These are phyloP conservation scores for Drosophila histrio DNA, from an alignment of 2,888 invertebrate species.

Conservation along the genomic window DNA sequence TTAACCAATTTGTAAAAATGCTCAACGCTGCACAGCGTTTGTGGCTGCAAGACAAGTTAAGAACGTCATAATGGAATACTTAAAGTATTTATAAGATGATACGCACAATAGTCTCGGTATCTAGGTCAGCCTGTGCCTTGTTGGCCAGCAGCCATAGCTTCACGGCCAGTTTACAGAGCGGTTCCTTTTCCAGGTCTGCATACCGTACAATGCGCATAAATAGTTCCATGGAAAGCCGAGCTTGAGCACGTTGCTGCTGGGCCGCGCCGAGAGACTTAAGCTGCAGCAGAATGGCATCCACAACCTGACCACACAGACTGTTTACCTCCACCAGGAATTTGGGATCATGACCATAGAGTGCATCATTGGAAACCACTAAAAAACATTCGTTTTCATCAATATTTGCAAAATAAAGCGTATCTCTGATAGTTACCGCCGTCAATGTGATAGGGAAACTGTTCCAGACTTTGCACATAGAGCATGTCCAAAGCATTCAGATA, in stretches of 20 bases:
- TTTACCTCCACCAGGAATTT: constrained; percentile 93
- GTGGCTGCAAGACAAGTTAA: constrained; percentile 51
- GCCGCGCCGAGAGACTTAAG: constrained; percentile 89
- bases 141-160: constrained; percentile 93
- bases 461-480: constrained; percentile 91
- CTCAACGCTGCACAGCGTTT: constrained; percentile 72
- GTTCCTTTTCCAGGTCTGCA: constrained; percentile 87
- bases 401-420: neutral
- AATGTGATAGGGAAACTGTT: constrained; percentile 93
- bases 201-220: constrained; percentile 88
- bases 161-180: constrained; percentile 88
- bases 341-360: constrained; percentile 94
- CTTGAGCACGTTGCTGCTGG: constrained; percentile 88
- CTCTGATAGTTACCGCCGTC: constrained; percentile 86
- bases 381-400: neutral
- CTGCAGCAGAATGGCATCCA: constrained; percentile 90
- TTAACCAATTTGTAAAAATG: constrained; percentile 68
- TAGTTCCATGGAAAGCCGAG: constrained; percentile 89
- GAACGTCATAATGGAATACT: neutral
- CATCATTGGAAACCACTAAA: constrained; percentile 95
- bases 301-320: constrained; percentile 89
- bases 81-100: neutral
- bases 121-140: constrained; percentile 86
- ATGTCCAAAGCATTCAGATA: constrained; percentile 91
- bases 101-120: constrained; percentile 84